Conservation (phyloP, 2,113 vertebrate species). For the Sminthopsis crassicaudata region DNA sequence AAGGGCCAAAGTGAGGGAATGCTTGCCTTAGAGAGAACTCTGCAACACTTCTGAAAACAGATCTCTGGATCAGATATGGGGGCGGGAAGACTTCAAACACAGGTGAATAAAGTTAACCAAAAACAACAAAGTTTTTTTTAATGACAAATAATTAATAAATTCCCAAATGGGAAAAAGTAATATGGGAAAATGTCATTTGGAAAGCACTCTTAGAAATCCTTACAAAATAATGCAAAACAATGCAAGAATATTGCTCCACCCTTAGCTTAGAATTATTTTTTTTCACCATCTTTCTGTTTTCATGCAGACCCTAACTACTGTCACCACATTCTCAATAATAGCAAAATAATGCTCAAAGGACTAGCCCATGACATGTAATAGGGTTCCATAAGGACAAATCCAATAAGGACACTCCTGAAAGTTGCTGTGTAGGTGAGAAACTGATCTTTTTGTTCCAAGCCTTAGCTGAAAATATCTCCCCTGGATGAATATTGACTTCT, state of each 20-base stretch:
- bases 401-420: background rate
- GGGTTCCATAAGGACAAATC: background rate
- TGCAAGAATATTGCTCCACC: background rate
- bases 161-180: background rate
- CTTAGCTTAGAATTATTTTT: background rate
- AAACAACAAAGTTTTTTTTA: background rate
- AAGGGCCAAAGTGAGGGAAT: background rate
- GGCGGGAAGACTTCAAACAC: conserved; percentile 1
- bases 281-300: background rate
- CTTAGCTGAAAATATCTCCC: background rate
- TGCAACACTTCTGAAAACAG: background rate
- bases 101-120: background rate
- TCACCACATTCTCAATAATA: background rate
- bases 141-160: background rate
- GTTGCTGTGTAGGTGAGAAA: background rate
- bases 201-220: background rate
- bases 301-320: background rate
- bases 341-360: background rate
- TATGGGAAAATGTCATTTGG: background rate
- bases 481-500: background rate
- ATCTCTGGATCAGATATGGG: background rate
- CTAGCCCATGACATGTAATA: background rate
- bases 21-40: background rate
- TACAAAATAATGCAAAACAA: background rate
- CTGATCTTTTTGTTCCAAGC: background rate